Base-by-base conservation (phyloP, 2,797 vertebrate species). In the Gouania willdenowi region DNA sequence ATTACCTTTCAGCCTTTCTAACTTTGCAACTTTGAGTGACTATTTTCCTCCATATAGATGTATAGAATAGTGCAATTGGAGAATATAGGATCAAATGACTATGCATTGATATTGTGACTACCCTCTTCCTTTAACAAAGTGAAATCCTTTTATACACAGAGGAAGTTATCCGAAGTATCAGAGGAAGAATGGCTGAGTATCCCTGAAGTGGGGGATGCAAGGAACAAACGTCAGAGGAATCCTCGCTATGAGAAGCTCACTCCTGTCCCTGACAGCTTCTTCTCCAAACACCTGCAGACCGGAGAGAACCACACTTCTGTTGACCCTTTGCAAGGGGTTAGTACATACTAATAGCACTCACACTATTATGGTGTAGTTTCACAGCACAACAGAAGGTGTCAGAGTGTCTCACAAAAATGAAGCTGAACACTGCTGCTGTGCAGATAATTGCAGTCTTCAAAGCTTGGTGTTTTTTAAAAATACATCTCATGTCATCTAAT, bases 111-210 rank as follows among this genome's bases (percentile, higher is more conserved):
- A n/a, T n/a, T n/a, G n/a, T n/a, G n/a, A n/a, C n/a, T n/a, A n/a
- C n/a, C n/a, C n/a, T n/a, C 13, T 14, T 14, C 13, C 19, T 20
- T 20, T 19, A 19, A 5, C 19, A 20, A 20, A 20, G 20, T n/a
- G n/a, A n/a, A n/a, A n/a, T n/a, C n/a, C n/a, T n/a, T 62, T 1
- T 65, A 26, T 56, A 42, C 49, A 6, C 62, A 99, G 97, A 84
- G 95, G 52, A 99, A 99, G 61, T 65, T 99, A 48, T 84, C 94
- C 0, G 97, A 98, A 74, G 95, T 99, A 30, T 94, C 97, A 0
- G 96, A 98, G 38, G 95, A 98, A 31, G 97, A 99, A 61, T 99
- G 97, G 97, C 77, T 99, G 37, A 99, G 96, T 39, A 99, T 99
- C 58, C 97, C 97, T 0, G 97, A 99, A 49, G 97, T 99, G 19